Conservation (phyloP, 2,797 vertebrate genomes). For the Pseudomugil gertrudae region DNA sequence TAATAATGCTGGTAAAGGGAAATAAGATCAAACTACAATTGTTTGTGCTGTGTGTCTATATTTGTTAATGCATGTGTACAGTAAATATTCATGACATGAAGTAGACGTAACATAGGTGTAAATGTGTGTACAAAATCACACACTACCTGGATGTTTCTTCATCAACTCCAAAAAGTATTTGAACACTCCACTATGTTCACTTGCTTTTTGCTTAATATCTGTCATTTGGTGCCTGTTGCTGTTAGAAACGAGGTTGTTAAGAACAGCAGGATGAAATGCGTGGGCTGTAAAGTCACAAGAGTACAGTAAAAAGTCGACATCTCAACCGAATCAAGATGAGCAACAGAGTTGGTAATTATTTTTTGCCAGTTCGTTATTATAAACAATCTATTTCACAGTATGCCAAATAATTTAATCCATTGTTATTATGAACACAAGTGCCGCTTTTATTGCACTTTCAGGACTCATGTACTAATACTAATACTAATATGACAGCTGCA, state of each 20-base stretch:
- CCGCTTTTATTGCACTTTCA: slow-evolving; percentile 28
- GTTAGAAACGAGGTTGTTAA: slow-evolving; percentile 5
- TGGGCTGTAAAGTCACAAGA: slow-evolving; percentile 11
- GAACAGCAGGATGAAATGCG: neutral
- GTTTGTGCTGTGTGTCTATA: slow-evolving; percentile 25
- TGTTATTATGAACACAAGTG: slow-evolving; percentile 7
- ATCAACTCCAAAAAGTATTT: neutral
- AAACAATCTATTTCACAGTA: slow-evolving; percentile 12
- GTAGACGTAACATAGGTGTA: neutral
- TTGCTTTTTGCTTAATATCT: slow-evolving; percentile 3
- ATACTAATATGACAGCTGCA: slow-evolving; percentile 12
- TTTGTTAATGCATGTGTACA: slow-evolving; percentile 33
- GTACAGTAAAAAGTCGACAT: neutral
- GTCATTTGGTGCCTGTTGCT: slow-evolving; percentile 8
- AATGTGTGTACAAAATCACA: neutral
- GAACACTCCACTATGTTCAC: neutral
- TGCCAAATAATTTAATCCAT: slow-evolving; percentile 5
- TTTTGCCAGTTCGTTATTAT: slow-evolving; percentile 10
- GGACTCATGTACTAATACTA: slow-evolving; percentile 18
- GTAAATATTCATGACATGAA: neutral
- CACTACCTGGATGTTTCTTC: neutral
- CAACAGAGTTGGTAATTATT: neutral
- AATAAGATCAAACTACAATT: neutral
- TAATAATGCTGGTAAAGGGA: slow-evolving; percentile 30
- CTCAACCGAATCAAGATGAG: neutral